Conservation (phyloP, 2,113 vertebrate genomes). For the Gobius niger region DNA sequence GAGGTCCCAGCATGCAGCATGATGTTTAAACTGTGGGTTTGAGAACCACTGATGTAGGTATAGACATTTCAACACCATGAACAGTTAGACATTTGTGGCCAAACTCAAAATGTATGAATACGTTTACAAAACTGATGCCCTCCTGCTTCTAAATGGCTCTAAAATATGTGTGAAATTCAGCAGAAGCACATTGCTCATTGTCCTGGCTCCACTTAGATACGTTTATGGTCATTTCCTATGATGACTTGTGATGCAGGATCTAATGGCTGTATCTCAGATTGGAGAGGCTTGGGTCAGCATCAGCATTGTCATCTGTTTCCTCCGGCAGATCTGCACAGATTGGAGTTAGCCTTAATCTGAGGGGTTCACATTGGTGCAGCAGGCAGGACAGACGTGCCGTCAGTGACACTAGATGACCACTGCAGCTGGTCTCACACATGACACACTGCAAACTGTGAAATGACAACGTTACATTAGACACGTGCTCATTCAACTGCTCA, state of each 20-base stretch:
- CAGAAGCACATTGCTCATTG: slow-evolving; percentile 39
- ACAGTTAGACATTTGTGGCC: neutral
- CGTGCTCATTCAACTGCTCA: neutral
- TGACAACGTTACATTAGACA: slow-evolving; percentile 7
- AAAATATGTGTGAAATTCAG: slow-evolving; percentile 42
- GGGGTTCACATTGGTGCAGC: slow-evolving; percentile 54
- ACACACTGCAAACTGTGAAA: slow-evolving; percentile 14
- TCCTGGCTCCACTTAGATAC: slow-evolving; percentile 9
- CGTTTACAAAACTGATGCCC: slow-evolving; percentile 20
- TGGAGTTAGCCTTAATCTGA: slow-evolving; percentile 63
- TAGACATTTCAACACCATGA: neutral
- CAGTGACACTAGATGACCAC: slow-evolving; percentile 51
- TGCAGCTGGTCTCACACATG: slow-evolving; percentile 50
- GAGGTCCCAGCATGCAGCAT: no score
- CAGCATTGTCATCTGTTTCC: slow-evolving; percentile 48
- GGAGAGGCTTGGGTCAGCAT: slow-evolving; percentile 47
- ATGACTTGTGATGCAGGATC: slow-evolving; percentile 30
- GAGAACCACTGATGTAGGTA: neutral
- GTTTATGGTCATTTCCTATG: slow-evolving; percentile 38
- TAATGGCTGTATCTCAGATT: slow-evolving; percentile 42
- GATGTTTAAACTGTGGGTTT: no score
- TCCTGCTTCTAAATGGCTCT: slow-evolving; percentile 19
- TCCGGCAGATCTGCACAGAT: slow-evolving; percentile 64
- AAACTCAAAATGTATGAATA: slow-evolving; percentile 9
- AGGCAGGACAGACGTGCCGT: slow-evolving; percentile 48